Conservation (phyloP, 2,888 invertebrate genomes). For the Clunio marinus region DNA sequence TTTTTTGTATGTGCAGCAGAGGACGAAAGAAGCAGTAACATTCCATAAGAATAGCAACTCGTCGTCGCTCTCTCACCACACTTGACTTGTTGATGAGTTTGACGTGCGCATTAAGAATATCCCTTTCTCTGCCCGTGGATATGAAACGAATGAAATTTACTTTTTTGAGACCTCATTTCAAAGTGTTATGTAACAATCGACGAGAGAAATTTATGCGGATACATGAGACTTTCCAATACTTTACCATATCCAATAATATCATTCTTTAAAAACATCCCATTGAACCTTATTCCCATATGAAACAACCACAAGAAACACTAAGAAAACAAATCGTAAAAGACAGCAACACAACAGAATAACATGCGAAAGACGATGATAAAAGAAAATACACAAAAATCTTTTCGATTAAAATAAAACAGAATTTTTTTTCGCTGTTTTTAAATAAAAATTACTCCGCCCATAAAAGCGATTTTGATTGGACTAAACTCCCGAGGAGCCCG, state of each 20-base stretch:
- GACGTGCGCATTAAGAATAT: slow-evolving; percentile 37
- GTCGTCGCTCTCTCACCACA: slow-evolving; percentile 17
- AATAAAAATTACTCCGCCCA: slow-evolving; percentile 38
- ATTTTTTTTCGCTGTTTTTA: slow-evolving; percentile 39
- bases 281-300: slow-evolving; percentile 1
- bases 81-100: slow-evolving; percentile 38
- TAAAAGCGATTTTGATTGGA: slow-evolving; percentile 39
- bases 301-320: neutral
- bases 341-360: neutral
- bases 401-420: slow-evolving; percentile 36
- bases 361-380: slow-evolving; percentile 14
- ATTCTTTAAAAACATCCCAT: neutral
- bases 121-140: slow-evolving; percentile 17
- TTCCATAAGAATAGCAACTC: neutral
- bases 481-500: slow-evolving; percentile 37
- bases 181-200: neutral
- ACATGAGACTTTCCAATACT: slow-evolving; percentile 31
- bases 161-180: slow-evolving; percentile 4
- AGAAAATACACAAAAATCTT: slow-evolving; percentile 36
- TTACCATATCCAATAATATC: slow-evolving; percentile 37
- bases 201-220: neutral
- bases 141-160: neutral
- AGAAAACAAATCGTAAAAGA: no score
- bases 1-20: neutral
- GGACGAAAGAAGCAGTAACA: slow-evolving; percentile 6